Base-by-base conservation (phyloP, 2,797 vertebrate genomes). In the Leptodactylus fallax region DNA sequence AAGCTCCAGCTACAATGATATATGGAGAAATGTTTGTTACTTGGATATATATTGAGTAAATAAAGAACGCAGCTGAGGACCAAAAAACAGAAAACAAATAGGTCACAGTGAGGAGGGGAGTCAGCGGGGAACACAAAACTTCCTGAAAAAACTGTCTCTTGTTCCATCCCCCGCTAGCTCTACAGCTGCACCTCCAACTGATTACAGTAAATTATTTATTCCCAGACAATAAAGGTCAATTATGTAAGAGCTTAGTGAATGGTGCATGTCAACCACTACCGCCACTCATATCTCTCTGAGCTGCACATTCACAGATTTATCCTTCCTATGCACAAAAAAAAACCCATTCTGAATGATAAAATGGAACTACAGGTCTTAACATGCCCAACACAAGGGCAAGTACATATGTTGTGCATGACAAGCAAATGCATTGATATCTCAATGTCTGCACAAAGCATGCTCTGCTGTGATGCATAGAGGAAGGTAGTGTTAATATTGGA, bases 151-250 rank as follows among this genome's bases (percentile, higher is more conserved):
- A 60, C 17, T 13, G 56, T 23, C n/a, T 11, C 27, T n/a, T 17
- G 19, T 49, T 55, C 16, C 51, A 1, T 47, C 71, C 36, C 63
- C 55, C 53, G 13, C 71, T 25, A 56, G 19, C 17, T 23, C 36
- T 23, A 49, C 55, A 60, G 55, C 69, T 47, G 21, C 67, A 76
- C 21, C 58, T 47, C 45, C 58, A 56, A 85, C 55, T n/a, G 56
- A 27, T 76, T 8, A 47, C 55, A 16, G 83, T 85, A 61, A 45
- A 56, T 17, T 19, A 85, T 85, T 85, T n/a, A 85, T 84, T 36
- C 56, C 36, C 12, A 58, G 25, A 83, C 82, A 84, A 72, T 84
- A 45, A 84, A 81, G 60, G 79, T 81, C 79, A 65, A 47, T 81
- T 81, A 47, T 65, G 45, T 63, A 81, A 61, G 79, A 19, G 78